Base-by-base conservation (phyloP, 2,888 invertebrate species). In the Chrysina gloriosa region DNA sequence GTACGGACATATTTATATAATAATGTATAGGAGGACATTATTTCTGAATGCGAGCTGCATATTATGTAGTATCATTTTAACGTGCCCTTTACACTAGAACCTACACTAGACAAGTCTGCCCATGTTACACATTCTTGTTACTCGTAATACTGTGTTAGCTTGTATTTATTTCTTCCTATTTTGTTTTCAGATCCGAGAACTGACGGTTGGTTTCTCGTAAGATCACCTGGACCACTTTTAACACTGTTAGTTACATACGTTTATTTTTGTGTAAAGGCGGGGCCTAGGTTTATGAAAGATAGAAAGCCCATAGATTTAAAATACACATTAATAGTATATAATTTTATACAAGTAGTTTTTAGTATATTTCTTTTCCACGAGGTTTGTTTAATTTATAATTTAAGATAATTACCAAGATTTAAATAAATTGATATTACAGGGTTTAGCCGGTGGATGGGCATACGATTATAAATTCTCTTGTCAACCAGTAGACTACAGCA, bases 251-350 rank as follows among this genome's bases (percentile, higher is more conserved):
- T 85, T 14, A 84, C 89, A 50, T 93, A 92, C 77, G 82, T 91
- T 45, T 91, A 90, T 79, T 91, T 92, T 80, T 89, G 91, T 7
- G 78, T 89, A 11, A 89, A 87, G 72, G 91, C 92, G 86, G 96
- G 96, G 1, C 96, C 96, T 0, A 86, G 87, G 71, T 90, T 92
- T 76, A 97, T 97, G 97, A 89, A 89, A 72, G 89, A 94, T 79
- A 87, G 93, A 75, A 92, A 94, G 78, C 93, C 96, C 0, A 92
- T 90, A 79, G 89, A 94, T 75, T 82, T 97, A 34, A 90, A 93
- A 77, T 89, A 89, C 74, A 86, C 92, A 0, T 85, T 97, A 77
- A 85, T 96, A 52, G 81, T 92, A 6, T 97, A 96, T 83, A 97
- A 97, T 82, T 89, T 93, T 70, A 78, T 93, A 47, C 96, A 96